Evolutionary conservation across 2,888 invertebrate genomes (phyloP).

Genomic region (Serripes groenlandicus): DNA sequence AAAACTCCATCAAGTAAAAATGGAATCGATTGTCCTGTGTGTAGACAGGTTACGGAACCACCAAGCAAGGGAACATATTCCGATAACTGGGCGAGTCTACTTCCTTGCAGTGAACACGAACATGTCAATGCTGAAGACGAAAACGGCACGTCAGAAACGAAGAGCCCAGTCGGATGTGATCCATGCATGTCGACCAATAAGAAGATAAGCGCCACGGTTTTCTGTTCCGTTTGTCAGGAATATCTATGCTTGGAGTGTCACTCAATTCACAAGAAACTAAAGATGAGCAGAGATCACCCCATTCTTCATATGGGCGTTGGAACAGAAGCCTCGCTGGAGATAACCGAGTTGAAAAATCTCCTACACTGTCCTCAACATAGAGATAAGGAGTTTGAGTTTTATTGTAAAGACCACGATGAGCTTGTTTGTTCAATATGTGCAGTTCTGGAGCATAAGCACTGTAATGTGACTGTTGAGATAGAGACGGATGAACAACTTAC

Average conservation of each 20-base stretch:
- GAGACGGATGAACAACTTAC: not conserved
- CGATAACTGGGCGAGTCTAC: not conserved
- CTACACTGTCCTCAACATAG: not conserved
- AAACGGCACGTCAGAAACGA: not conserved
- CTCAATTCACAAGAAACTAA: constrained; percentile 5
- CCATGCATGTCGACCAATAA: not conserved
- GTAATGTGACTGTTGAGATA: not conserved
- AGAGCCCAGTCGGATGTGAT: not conserved
- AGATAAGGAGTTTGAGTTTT: not conserved
- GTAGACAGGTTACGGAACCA: constrained; percentile 7
- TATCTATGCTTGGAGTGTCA: not conserved
- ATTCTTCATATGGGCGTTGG: not conserved
- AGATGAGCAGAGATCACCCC: not conserved
- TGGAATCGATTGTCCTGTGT: not conserved
- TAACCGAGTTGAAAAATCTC: not conserved
- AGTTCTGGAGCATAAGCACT: not conserved
- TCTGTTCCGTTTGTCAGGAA: not conserved
- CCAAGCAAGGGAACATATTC: not conserved
- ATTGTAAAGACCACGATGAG: constrained; percentile 1
- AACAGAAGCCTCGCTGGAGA: not conserved
- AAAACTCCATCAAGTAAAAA: not conserved
- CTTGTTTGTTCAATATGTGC: constrained; percentile 7
- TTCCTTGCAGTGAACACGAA: not conserved
- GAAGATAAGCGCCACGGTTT: not conserved
- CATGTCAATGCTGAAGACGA: not conserved